Evolutionary conservation across 2,797 vertebrate genomes (phyloP).

Genomic region (Mus spretus): DNA sequence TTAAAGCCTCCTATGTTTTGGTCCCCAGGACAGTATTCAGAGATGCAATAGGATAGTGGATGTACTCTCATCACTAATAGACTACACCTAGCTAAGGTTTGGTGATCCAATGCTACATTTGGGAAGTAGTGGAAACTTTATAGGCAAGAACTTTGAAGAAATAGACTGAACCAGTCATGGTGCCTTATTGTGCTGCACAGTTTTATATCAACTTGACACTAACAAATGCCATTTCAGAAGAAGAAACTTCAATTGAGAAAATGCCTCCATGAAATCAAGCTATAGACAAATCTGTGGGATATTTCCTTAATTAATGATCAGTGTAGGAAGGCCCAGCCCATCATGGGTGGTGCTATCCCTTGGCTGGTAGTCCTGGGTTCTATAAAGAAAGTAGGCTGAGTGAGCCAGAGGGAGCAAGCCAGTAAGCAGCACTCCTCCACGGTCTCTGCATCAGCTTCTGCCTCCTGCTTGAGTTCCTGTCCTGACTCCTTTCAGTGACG

Average conservation of each 20-base stretch:
- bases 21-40: neutral
- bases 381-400: neutral
- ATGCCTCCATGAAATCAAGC: neutral
- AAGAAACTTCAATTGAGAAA: neutral
- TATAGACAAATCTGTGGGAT: neutral
- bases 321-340: neutral
- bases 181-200: neutral
- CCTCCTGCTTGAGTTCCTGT: neutral
- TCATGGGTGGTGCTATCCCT: neutral
- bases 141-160: neutral
- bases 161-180: neutral
- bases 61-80: neutral
- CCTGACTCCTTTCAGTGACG: neutral
- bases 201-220: neutral
- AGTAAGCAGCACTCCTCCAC: neutral
- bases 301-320: neutral
- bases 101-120: neutral
- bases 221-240: neutral
- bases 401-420: no score
- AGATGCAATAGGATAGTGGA: neutral
- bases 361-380: no score
- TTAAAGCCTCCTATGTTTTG: neutral
- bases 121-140: neutral
- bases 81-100: neutral
- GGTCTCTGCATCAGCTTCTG: neutral